These are phyloP conservation scores for Acrocephalus arundinaceus DNA, from an alignment of 2,113 vertebrate genomes.

Conservation along the genomic window DNA sequence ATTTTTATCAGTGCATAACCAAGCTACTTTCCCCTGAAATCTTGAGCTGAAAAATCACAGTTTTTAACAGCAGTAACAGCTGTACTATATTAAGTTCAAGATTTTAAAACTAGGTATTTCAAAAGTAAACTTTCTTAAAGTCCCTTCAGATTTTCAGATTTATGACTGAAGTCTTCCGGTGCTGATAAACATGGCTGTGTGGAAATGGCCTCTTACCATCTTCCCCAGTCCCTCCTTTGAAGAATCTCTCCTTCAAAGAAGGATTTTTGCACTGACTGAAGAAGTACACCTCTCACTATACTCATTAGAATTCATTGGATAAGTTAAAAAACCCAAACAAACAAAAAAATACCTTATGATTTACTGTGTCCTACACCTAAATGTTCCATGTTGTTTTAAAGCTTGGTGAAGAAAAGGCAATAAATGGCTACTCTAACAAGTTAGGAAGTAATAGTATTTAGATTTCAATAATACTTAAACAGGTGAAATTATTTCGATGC, in stretches of 20 bases:
- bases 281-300: background rate
- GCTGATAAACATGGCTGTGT: background rate
- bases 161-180: background rate
- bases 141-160: background rate
- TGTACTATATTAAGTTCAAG: background rate
- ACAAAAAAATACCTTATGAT: background rate
- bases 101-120: background rate
- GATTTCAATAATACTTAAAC: background rate
- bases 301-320: background rate
- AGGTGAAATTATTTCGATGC: background rate
- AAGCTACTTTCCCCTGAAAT: background rate
- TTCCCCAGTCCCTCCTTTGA: background rate
- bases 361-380: background rate
- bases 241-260: background rate
- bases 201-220: background rate
- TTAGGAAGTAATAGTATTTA: background rate
- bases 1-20: background rate
- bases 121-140: background rate
- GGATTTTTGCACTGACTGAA: background rate
- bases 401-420: background rate
- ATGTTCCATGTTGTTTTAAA: background rate
- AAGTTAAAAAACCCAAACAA: background rate
- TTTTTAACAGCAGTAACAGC: background rate
- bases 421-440: background rate
- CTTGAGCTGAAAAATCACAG: background rate